These are phyloP conservation scores for Drosophila nigricruria DNA, from an alignment of 2,888 invertebrate genomes.

Conservation along the genomic window DNA sequence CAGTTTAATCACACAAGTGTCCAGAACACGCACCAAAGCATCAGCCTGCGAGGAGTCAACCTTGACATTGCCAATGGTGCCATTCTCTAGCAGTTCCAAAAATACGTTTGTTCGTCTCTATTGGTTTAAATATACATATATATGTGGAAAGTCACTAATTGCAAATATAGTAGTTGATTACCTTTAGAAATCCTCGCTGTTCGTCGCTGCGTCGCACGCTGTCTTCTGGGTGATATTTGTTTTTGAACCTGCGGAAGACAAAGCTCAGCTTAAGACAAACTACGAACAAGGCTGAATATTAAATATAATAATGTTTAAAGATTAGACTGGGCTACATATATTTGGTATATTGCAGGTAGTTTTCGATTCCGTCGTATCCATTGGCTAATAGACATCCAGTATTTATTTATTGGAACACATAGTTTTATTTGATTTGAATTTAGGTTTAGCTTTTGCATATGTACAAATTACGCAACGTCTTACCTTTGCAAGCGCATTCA, in stretches of 20 bases:
- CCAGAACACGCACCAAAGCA: constrained; percentile 93
- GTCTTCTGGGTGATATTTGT: constrained; percentile 99
- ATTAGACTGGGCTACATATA: constrained; percentile 5
- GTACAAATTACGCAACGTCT: constrained; percentile 82
- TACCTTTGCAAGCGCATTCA: constrained; percentile 82
- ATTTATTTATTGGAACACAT: constrained; percentile 22
- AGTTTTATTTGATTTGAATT: constrained; percentile 9
- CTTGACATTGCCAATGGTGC: constrained; percentile 90
- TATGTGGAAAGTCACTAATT: not conserved
- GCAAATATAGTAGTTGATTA: constrained; percentile 81
- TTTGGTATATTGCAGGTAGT: constrained; percentile 5
- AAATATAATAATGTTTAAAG: not conserved
- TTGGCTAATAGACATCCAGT: constrained; percentile 31
- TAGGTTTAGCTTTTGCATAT: constrained; percentile 50
- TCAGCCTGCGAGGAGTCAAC: constrained; percentile 95
- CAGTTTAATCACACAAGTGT: constrained; percentile 97
- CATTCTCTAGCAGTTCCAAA: constrained; percentile 91
- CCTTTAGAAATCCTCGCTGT: constrained; percentile 92
- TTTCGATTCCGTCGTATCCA: constrained; percentile 27
- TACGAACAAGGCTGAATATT: not conserved
- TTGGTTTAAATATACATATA: constrained; percentile 47
- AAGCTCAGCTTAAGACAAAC: not conserved
- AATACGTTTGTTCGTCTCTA: constrained; percentile 96
- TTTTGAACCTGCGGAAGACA: constrained; percentile 94
- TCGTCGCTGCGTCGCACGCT: constrained; percentile 95